These are phyloP conservation scores for Halisarca cf. caerulea DNA, from an alignment of 37 sponge, comb jelly and placozoan genomes.

Conservation along the genomic window DNA sequence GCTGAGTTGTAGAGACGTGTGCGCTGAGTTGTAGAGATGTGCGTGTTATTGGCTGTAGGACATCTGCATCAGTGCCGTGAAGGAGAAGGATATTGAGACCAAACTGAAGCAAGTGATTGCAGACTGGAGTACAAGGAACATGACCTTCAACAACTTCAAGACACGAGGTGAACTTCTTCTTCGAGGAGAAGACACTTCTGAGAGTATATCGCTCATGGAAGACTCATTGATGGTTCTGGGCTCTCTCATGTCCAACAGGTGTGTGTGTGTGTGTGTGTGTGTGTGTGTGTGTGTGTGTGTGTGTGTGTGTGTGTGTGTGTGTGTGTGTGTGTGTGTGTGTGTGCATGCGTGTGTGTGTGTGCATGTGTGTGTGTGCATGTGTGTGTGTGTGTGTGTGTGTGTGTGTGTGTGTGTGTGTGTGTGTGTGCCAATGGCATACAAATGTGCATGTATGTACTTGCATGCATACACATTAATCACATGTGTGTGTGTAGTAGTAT, in stretches of 20 bases:
- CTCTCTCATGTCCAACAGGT: slow-evolving; percentile 99
- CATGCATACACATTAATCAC: not conserved
- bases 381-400: no score
- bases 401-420: no score
- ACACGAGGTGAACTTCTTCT: slow-evolving; percentile 96
- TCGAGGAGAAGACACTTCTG: slow-evolving; percentile 91
- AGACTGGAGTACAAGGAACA: slow-evolving; percentile 94
- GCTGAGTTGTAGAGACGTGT: no score
- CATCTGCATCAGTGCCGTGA: slow-evolving; percentile 98
- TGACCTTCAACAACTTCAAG: slow-evolving; percentile 88
- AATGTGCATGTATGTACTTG: not conserved
- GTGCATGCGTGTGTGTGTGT: no score
- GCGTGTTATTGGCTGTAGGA: slow-evolving; percentile 76
- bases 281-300: not conserved
- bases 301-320: no score
- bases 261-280: no score
- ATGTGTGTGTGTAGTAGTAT: not conserved
- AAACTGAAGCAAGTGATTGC: slow-evolving; percentile 93
- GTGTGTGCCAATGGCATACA: not conserved
- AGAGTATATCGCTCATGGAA: slow-evolving; percentile 93
- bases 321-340: no score
- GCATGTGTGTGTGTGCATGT: not conserved
- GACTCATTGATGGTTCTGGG: slow-evolving; percentile 98
- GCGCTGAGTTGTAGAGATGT: no score
- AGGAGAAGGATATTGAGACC: slow-evolving; percentile 97